phyloP scores from a whole-genome alignment of 2,113 vertebrate species.

The Rhinolophus ferrumequinum region DNA sequence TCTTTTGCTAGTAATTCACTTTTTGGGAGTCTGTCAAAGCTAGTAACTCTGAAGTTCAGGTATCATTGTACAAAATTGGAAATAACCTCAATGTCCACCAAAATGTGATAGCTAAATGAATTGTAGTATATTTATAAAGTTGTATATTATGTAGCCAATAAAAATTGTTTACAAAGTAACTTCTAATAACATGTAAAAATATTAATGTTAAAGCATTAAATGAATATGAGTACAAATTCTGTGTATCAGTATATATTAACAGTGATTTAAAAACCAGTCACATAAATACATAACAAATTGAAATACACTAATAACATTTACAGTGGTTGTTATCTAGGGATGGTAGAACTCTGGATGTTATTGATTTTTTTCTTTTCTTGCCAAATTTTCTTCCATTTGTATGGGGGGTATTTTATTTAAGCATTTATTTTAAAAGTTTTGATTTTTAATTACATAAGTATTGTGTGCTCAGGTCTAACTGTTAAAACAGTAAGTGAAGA shows the following conservation, averaged over 20 bases:
- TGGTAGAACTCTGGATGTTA: background rate
- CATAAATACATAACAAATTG: background rate
- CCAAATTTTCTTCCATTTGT: background rate
- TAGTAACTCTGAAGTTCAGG: constrained; percentile 12
- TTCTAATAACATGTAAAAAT: constrained; percentile 19
- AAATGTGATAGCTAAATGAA: background rate
- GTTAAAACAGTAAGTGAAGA: background rate
- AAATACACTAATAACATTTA: constrained; percentile 1
- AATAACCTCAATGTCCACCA: background rate
- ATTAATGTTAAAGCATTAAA: background rate
- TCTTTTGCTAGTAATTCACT: background rate
- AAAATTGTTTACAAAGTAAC: background rate
- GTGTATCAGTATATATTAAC: background rate
- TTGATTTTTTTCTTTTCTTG: background rate
- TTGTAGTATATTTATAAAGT: background rate
- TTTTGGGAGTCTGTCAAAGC: background rate
- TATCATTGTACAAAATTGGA: background rate
- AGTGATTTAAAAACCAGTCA: background rate
- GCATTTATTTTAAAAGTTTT: constrained; percentile 1
- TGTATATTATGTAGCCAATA: background rate
- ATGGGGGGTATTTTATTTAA: background rate
- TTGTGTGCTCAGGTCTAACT: background rate
- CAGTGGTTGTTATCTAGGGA: background rate
- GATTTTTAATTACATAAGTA: constrained; percentile 28
- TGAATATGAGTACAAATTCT: background rate